phyloP scores from a whole-genome alignment of 2,797 vertebrate genomes.

The Aphelocoma californica region DNA sequence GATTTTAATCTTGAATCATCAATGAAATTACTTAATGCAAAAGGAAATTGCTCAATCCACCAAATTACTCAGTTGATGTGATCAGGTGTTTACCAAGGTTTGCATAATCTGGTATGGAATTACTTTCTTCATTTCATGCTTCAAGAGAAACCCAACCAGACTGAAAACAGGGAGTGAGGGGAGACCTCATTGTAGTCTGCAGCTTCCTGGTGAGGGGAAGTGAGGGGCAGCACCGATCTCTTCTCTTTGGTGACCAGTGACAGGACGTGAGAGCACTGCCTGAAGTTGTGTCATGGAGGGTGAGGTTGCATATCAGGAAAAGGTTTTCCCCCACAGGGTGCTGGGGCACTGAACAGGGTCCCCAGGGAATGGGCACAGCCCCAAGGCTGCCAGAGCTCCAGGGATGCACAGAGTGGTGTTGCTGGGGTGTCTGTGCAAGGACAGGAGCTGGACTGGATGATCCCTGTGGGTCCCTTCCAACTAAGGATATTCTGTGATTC shows the following conservation, averaged over 20 bases:
- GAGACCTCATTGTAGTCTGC: background rate
- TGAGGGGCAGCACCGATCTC: background rate
- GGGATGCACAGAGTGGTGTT: background rate
- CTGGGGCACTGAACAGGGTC: background rate
- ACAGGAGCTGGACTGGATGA: rapidly evolving
- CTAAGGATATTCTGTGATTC: background rate
- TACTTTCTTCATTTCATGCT: background rate
- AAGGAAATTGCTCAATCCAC: background rate
- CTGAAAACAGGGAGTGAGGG: background rate
- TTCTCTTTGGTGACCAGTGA: background rate
- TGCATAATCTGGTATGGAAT: background rate
- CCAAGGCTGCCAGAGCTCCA: background rate
- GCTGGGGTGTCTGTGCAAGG: background rate
- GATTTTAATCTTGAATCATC: background rate
- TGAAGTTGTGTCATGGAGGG: background rate
- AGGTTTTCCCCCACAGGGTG: background rate
- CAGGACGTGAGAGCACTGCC: background rate
- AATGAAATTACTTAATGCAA: background rate
- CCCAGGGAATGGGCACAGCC: background rate
- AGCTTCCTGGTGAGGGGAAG: background rate
- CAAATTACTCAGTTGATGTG: background rate
- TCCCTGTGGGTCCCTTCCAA: background rate
- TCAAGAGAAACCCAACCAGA: background rate
- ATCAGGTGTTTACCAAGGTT: background rate
- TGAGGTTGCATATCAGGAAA: background rate